These are phyloP conservation scores for Philopedon plagiatum DNA, from an alignment of 2,888 invertebrate genomes.

Conservation along the genomic window DNA sequence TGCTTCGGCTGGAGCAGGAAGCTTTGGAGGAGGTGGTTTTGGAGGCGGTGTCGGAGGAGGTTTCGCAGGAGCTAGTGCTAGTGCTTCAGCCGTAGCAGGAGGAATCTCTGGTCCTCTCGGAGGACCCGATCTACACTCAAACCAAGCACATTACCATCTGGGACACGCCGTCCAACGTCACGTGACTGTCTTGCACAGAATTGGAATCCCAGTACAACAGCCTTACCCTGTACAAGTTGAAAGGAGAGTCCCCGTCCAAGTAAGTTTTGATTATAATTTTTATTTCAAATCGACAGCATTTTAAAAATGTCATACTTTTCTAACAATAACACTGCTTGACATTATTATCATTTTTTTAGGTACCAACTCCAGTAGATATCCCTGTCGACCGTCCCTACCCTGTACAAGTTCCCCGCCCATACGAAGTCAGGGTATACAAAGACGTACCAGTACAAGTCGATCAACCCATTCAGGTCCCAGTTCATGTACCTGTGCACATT, in stretches of 20 bases:
- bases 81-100: conserved; percentile 2
- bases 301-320: background rate
- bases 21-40: conserved; percentile 21
- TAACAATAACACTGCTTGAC: background rate
- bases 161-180: conserved; percentile 58
- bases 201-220: conserved; percentile 70
- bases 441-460: conserved; percentile 62
- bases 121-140: conserved; percentile 48
- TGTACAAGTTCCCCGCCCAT: conserved; percentile 69
- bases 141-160: conserved; percentile 50
- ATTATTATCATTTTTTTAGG: conserved; percentile 45
- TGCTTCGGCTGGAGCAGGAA: background rate
- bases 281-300: no score
- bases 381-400: conserved; percentile 67
- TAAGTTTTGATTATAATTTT: no score
- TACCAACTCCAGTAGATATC: conserved; percentile 65
- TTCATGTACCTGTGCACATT: conserved; percentile 62
- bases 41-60: conserved; percentile 33
- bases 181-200: conserved; percentile 68
- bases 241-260: conserved; percentile 60
- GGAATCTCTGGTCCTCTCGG: conserved; percentile 43
- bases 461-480: conserved; percentile 53
- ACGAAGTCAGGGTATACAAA: conserved; percentile 68
- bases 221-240: conserved; percentile 69
- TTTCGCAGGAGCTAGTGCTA: conserved; percentile 48